Evolutionary conservation across 2,113 vertebrate genomes (phyloP).

Genomic region (Apus apus): DNA sequence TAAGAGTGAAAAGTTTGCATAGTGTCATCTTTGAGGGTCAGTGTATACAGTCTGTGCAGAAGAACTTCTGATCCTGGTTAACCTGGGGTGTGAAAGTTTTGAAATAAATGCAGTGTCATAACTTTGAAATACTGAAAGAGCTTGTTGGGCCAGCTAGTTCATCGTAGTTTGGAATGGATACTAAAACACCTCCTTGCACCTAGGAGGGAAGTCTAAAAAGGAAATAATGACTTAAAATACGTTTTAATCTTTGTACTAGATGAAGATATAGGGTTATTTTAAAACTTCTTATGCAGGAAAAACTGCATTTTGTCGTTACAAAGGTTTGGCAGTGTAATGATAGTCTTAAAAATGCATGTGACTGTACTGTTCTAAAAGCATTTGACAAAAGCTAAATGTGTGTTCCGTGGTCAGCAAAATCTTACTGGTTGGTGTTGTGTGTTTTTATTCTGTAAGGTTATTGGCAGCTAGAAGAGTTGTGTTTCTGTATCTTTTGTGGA

Average conservation of each 20-base stretch:
- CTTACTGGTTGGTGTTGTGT: background rate
- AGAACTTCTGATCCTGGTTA: background rate
- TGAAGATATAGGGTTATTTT: background rate
- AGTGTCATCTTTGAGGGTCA: background rate
- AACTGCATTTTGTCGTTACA: background rate
- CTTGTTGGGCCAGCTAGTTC: background rate
- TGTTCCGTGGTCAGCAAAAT: constrained; percentile 1
- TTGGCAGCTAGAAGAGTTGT: background rate
- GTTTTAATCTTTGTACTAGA: background rate
- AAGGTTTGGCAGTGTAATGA: background rate
- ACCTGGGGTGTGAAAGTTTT: background rate
- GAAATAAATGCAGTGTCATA: background rate
- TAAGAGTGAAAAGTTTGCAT: background rate
- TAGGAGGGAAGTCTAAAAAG: background rate
- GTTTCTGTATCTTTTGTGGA: background rate
- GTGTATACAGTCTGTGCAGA: background rate
- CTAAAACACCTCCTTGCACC: background rate
- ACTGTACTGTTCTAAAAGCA: background rate
- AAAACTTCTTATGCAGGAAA: background rate
- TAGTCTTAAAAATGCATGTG: background rate
- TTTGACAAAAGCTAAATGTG: background rate
- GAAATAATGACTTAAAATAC: constrained; percentile 3
- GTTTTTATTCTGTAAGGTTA: background rate
- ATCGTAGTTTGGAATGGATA: background rate
- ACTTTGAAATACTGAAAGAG: background rate